Base-by-base conservation (phyloP, 2,797 vertebrate genomes). In the Manis pentadactyla region DNA sequence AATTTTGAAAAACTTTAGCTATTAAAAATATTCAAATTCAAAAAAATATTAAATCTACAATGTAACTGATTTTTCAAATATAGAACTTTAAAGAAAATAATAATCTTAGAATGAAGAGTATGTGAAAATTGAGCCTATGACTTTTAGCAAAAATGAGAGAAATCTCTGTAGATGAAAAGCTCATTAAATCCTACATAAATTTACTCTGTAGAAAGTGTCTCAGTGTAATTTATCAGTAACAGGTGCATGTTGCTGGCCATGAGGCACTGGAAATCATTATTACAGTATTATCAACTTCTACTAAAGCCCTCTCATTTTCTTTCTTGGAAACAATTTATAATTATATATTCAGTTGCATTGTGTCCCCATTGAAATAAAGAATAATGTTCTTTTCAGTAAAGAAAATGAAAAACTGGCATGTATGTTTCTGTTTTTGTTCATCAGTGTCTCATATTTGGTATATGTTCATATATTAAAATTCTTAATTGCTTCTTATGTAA, bases 1-100 rank as follows among this genome's bases (percentile, higher is more conserved):
- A 92, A 25, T 59, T 78, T 77, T 27, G 39, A 27, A 84, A 87
- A 87, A 53, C 7, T 61, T 90, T 75, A 46, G 1, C 11, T 27
- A 51, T 61, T 57, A 4, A 77, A 97, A 78, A 74, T 77, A 81
- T 57, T 61, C 31, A 74, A 83, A 7, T 64, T 83, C 27, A 87
- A 68, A 63, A 37, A 77, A 83, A 87, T 13, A 18, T 53, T 84
- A 82, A 57, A 68, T 77, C 5, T 87, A 31, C 15, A 82, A 8
- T 88, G 86, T 79, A 74, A 46, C 0, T 83, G 19, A 82, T 7
- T 64, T 95, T 95, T 96, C 12, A 94, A 77, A 77, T 90, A 63
- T 42, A 94, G 79, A 96, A 96, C 79, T 97, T 90, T 97, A 97
- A 97, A 83, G 95, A 96, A 93, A 92, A 87, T 59, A 71, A 39